A percentile compares a stretch with the other conserved stretches of the same genome.
Evolutionary conservation across 2,888 invertebrate species (phyloP).

Genomic region (Carpatolechia fugitivella): DNA sequence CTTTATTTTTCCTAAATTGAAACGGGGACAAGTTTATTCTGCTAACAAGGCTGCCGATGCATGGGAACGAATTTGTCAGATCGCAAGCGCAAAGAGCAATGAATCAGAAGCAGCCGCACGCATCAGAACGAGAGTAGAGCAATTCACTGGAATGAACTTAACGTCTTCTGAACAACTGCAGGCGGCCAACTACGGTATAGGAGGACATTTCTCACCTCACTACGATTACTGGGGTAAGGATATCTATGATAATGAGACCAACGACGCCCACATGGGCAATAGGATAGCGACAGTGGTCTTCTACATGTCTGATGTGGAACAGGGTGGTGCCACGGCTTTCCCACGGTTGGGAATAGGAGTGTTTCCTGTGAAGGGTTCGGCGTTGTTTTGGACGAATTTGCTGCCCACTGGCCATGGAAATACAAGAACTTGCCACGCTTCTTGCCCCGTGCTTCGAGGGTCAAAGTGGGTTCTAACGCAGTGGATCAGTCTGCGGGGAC

Average conservation of each 20-base stretch:
- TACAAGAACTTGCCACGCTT: too few species aligned
- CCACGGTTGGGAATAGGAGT: not conserved
- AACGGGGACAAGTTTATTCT: not conserved
- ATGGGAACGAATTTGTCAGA: not conserved
- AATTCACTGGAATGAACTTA: not conserved
- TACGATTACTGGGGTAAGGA: constrained; percentile 12
- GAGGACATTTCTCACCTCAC: constrained; percentile 21
- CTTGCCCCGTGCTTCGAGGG: not conserved
- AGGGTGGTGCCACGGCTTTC: constrained; percentile 90
- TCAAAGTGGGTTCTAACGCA: not conserved
- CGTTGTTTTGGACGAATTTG: not conserved
- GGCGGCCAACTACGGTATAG: constrained; percentile 24
- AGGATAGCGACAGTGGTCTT: constrained; percentile 2
- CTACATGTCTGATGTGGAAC: constrained; percentile 95
- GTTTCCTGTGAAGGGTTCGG: not conserved
- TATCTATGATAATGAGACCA: not conserved
- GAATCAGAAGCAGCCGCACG: not conserved
- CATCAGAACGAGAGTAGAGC: not conserved
- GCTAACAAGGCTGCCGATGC: not conserved
- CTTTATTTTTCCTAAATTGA: not conserved
- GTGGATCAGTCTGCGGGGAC: not conserved
- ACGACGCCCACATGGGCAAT: not conserved
- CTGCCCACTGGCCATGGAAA: not conserved
- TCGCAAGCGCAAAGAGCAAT: not conserved
- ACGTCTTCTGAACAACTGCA: not conserved